Evolutionary conservation across 1,140 invertebrate genomes (phyloP).

Genomic region (Fragariocoptes setiger): DNA sequence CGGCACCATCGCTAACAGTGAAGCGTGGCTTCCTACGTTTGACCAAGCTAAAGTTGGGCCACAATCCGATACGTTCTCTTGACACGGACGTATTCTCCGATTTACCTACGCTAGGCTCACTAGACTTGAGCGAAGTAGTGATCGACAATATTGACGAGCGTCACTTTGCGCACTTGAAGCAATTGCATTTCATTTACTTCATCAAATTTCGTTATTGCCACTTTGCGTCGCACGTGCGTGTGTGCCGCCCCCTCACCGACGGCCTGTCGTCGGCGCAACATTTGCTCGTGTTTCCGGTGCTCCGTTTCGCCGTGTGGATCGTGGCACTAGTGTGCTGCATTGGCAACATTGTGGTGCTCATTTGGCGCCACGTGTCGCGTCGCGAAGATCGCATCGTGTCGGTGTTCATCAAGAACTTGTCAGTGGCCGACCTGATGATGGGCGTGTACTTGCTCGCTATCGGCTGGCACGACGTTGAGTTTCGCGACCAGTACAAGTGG

Average conservation of each 20-base stretch:
- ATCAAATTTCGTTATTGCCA: conserved; percentile 34
- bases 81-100: conserved; percentile 5
- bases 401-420: conserved; percentile 34
- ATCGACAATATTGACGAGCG: conserved; percentile 9
- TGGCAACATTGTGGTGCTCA: conserved; percentile 33
- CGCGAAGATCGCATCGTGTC: conserved; percentile 18
- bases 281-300: conserved; percentile 26
- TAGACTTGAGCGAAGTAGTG: conserved; percentile 9
- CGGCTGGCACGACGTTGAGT: conserved; percentile 28
- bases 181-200: conserved; percentile 24
- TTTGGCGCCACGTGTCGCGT: conserved; percentile 26
- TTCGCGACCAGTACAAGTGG: conserved; percentile 27
- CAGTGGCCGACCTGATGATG: conserved; percentile 43
- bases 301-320: conserved; percentile 35
- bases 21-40: conserved; percentile 9
- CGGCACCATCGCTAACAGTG: too few relatives aligned
- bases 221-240: conserved; percentile 25
- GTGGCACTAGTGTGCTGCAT: conserved; percentile 29
- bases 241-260: conserved; percentile 31
- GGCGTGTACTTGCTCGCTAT: conserved; percentile 38
- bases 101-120: conserved; percentile 4
- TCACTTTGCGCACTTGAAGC: conserved; percentile 5
- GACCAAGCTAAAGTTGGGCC: conserved; percentile 12
- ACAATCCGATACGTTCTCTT: conserved; percentile 12
- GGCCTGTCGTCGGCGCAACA: conserved; percentile 23